Base-by-base conservation (phyloP, 2,888 invertebrate species). In the Nipponacmea schrenckii region DNA sequence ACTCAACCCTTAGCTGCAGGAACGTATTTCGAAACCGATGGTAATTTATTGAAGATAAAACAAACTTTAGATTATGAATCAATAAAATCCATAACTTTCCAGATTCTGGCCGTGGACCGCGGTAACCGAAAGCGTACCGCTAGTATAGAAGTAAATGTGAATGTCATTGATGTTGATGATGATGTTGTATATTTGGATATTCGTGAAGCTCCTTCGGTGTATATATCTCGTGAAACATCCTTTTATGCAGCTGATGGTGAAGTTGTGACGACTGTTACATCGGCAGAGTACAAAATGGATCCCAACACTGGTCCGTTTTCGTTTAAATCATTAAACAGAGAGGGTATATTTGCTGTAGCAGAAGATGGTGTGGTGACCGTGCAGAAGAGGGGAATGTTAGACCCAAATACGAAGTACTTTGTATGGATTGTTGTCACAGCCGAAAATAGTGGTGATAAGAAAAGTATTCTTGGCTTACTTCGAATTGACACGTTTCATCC, bases 331-430 rank as follows among this genome's bases (percentile, higher is more conserved):
- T 20, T 56, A 24, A 56, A 56, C 4, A 24, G 24, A 24, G 56
- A 14, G 46, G 70, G 71, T 0, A 70, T 74, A 26, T 81, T 82
- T 67, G 62, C 64, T 39, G 72, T 83, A 12, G 72, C 73, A 27
- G 45, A 68, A n/a, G 64, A 64, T 12, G 83, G 83, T 7, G 75
- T 76, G 45, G 73, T 82, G 3, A 74, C 72, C 8, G 73, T 82
- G 0, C 50, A 50, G 14, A 71, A 74, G 12, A 7, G 68, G 7
- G n/a, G 48, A 4, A 64, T 68, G 17, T 56, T 82, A 10, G 65
- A 68, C 12, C 56, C 62, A 7, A 76, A 71, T 4, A 50, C 64
- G 0, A 44, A 67, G 12, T 79, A 73, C 31, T 69, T 77, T 39
- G 65, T 78, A 63, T 77, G 77, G 48, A 26, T 69, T 17, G 26